Evolutionary conservation across 1,140 invertebrate species (phyloP).

Genomic region (Drosophila suzukii): DNA sequence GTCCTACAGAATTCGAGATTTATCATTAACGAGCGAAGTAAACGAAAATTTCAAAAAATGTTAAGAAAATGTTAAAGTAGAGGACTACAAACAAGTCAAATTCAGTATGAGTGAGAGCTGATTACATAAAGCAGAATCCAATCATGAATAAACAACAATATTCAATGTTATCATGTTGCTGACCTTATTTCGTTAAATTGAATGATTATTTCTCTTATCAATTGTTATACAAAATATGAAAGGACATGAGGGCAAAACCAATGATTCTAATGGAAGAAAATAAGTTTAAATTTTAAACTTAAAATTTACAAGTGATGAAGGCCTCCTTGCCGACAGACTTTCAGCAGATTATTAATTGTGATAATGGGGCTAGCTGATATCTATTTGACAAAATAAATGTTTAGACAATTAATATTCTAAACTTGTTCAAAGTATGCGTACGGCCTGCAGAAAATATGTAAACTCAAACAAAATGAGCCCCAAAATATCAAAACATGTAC

Average conservation of each 20-base stretch:
- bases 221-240: slow-evolving; percentile 1
- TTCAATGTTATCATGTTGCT: background rate
- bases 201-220: slow-evolving; percentile 11
- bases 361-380: no score
- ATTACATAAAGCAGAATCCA: slow-evolving; percentile 18
- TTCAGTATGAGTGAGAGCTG: slow-evolving; percentile 5
- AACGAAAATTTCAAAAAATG: no score
- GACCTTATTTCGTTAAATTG: slow-evolving; percentile 14
- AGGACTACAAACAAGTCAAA: background rate
- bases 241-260: background rate
- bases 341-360: no score
- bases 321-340: no score
- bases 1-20: background rate
- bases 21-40: background rate
- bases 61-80: background rate
- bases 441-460: slow-evolving; percentile 7
- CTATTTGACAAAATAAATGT: no score
- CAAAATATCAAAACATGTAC: no score
- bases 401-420: slow-evolving; percentile 45
- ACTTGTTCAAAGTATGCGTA: slow-evolving; percentile 24
- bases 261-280: background rate
- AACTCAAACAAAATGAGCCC: no score
- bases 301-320: no score
- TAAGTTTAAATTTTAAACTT: no score
- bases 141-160: background rate